phyloP scores from a whole-genome alignment of 1,140 invertebrate species.

The Euborellia annulipes region DNA sequence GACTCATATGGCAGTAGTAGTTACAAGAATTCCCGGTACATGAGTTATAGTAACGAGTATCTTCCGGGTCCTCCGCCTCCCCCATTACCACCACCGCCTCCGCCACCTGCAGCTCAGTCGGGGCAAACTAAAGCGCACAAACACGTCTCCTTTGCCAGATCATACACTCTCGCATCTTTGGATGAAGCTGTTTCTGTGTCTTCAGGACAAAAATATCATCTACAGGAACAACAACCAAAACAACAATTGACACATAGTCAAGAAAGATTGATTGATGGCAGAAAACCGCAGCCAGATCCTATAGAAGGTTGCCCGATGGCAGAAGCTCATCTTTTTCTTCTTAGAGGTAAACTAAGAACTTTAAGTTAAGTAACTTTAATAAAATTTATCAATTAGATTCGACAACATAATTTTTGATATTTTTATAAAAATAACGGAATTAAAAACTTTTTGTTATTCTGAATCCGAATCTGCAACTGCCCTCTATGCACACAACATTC shows the following conservation, averaged over 20 bases:
- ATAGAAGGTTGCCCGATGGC: slow-evolving; percentile 21
- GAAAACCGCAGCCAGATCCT: slow-evolving; percentile 29
- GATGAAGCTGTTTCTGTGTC: slow-evolving; percentile 40
- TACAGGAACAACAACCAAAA: slow-evolving; percentile 1
- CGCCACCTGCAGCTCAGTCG: slow-evolving; percentile 28
- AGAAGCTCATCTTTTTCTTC: slow-evolving; percentile 5
- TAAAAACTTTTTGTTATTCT: no score
- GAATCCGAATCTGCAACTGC: no score
- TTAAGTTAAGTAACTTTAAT: no score
- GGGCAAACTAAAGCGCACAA: slow-evolving; percentile 12
- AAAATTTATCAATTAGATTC: no score
- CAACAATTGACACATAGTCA: slow-evolving; percentile 36
- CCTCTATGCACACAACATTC: no score
- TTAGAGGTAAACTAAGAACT: no score
- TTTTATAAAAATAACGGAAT: no score
- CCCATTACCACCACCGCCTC: slow-evolving; percentile 32
- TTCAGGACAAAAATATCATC: slow-evolving; percentile 23
- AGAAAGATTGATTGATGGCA: slow-evolving; percentile 48
- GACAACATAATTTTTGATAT: no score
- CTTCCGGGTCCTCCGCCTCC: slow-evolving; percentile 35
- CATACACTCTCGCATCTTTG: slow-evolving; percentile 66
- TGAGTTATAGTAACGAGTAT: slow-evolving; percentile 29
- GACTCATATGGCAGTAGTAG: background rate
- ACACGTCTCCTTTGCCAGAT: slow-evolving; percentile 79
- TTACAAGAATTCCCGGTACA: slow-evolving; percentile 14